Base-by-base conservation (phyloP, 1,140 invertebrate genomes). In the Drosophila nigrodunni region DNA sequence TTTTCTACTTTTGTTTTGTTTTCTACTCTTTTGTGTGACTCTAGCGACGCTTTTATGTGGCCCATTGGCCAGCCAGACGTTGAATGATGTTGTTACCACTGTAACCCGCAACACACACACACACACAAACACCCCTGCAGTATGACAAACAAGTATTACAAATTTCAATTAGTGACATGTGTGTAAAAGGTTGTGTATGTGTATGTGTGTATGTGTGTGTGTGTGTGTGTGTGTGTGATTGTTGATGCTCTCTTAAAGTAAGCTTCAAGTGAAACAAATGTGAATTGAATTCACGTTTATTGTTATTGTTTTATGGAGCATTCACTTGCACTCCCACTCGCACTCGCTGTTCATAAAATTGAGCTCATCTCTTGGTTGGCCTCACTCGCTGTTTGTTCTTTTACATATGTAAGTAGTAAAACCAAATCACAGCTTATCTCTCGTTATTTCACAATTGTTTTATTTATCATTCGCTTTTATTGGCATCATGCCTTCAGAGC, bases 161-260 rank as follows among this genome's bases (percentile, higher is more conserved):
- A 80, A 87, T 87, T 87, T 87, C 85, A 87, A 87, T 87, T 83
- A 88, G 82, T 77, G 62, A 65, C 54, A 67, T 61, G 41, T 67
- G 65, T 70, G 49, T 30, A 13, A 2, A 39, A 10, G 50, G 9
- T 25, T 67, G 34, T 66, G 11, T 15, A n/a, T 34, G 35, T 43
- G 43, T 44, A 25, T 74, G 15, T 15, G 15, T 0, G 15, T 15
- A 41, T 64, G 18, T 46, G 43, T 7, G n/a, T n/a, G n/a, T 43
- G 43, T 44, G 37, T 74, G 15, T 15, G 15, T 0, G 15, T 15
- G 50, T 64, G 18, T 46, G 43, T 7, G n/a, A 15, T 46, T 46
- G 50, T 9, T 44, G 30, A 54, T 54, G 65, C 46, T 21, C 41
- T 55, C 68, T 65, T 71, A 65, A 71, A 75, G 68, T 60, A 41